Base-by-base conservation (phyloP, 2,113 vertebrate species). In the Neofelis nebulosa region DNA sequence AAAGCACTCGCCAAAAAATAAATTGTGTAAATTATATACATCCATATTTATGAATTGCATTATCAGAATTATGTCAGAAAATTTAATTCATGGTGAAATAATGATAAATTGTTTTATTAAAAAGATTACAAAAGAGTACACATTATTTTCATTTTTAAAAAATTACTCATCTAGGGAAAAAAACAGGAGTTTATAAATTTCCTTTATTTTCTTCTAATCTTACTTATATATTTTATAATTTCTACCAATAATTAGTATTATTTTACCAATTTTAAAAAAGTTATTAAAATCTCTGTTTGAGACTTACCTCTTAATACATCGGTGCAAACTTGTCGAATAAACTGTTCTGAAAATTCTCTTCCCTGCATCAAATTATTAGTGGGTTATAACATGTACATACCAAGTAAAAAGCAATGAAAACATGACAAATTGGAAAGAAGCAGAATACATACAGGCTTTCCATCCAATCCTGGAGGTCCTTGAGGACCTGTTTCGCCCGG, bases 261-360 rank as follows among this genome's bases (percentile, higher is more conserved):
- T 10, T 81, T 93, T 87, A 93, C 3, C 31, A 89, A 80, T 86
- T 63, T 88, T 48, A 74, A 76, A 86, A 68, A 48, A 27, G 48
- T 76, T 57, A 85, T 65, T 88, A 80, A 96, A 91, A 91, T 68
- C 12, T 90, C 15, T 90, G 1, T 92, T 94, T 97, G 84, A 96
- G 91, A 99, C 99, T 99, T 98, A 99, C 99, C 98, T 98, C 99
- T 99, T 97, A 99, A 98, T 92, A 99, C 98, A 63, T 99, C 99
- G 97, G 99, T 99, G 98, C 99, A 99, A 96, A 99, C 99, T 98
- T 99, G 99, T 7, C 99, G 99, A 98, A 99, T 99, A 98, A 99
- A 99, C 94, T 99, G 98, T 98, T 99, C 99, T 61, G 99, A 99
- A 98, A 99, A 98, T 93, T 99, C 99, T 98, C 98, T 99, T 80